Evolutionary conservation across 2,797 vertebrate species (phyloP).

Genomic region (Lagodon rhomboides): DNA sequence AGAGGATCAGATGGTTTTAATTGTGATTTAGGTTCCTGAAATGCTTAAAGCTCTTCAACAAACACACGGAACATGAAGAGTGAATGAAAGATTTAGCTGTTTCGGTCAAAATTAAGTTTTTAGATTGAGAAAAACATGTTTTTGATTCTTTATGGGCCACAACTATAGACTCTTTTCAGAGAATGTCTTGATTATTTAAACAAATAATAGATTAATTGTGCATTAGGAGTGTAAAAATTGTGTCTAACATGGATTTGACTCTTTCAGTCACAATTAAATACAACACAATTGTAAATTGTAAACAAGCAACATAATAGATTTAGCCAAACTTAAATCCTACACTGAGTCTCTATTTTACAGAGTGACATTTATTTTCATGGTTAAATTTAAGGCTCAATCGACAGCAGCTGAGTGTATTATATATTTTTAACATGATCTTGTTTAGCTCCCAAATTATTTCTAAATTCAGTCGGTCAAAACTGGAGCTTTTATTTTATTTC

Average conservation of each 20-base stretch:
- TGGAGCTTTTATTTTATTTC: background rate
- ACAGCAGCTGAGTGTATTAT: background rate
- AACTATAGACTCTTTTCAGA: background rate
- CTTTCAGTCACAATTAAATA: background rate
- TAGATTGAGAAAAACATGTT: background rate
- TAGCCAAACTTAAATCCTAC: background rate
- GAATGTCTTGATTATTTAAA: background rate
- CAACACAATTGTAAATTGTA: conserved; percentile 1
- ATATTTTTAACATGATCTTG: conserved; percentile 6
- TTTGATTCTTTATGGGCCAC: background rate
- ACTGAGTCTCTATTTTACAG: background rate
- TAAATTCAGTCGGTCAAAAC: background rate
- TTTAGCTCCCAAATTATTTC: background rate
- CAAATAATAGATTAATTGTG: background rate
- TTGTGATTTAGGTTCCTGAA: conserved; percentile 22
- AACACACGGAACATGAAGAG: background rate
- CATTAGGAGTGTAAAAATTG: background rate
- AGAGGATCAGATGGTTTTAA: conserved; percentile 26
- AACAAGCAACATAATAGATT: background rate
- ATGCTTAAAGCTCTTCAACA: background rate
- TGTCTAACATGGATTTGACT: background rate
- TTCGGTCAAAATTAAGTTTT: background rate
- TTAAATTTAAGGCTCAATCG: background rate
- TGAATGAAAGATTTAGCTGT: background rate
- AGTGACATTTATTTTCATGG: background rate